phyloP scores from a whole-genome alignment of 2,113 vertebrate genomes.

The Corydoras sp. region DNA sequence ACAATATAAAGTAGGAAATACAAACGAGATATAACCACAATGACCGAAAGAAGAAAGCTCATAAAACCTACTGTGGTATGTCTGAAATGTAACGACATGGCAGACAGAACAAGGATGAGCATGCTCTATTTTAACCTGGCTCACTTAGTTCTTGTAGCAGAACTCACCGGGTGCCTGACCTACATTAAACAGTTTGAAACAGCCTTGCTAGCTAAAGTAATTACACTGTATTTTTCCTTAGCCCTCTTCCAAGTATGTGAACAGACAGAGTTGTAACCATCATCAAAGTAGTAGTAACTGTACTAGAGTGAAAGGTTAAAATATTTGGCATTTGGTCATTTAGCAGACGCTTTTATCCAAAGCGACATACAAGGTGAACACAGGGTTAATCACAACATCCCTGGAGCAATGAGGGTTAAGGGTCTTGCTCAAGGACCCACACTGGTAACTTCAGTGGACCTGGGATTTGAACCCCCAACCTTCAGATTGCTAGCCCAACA shows the following conservation, averaged over 20 bases:
- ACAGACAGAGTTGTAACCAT: background rate
- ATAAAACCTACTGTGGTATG: conserved; percentile 13
- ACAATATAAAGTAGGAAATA: background rate
- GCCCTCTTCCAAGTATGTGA: conserved; percentile 20
- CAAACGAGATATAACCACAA: background rate
- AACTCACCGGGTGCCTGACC: conserved; percentile 26
- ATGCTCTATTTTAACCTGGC: conserved; percentile 31
- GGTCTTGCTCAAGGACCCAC: no score
- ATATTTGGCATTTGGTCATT: no score
- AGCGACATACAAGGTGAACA: no score
- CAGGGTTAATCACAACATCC: no score
- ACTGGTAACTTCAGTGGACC: no score
- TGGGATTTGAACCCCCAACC: no score
- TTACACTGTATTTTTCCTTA: conserved; percentile 23
- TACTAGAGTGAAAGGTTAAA: no score
- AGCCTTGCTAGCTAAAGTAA: conserved; percentile 30
- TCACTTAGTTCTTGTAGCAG: conserved; percentile 7
- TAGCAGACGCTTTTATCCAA: no score
- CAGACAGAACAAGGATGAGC: conserved; percentile 18
- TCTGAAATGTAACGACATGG: conserved; percentile 36
- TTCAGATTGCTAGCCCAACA: no score
- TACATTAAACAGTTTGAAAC: conserved; percentile 31
- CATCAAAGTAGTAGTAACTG: background rate
- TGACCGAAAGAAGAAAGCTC: background rate
- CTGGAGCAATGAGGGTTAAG: no score